Evolutionary conservation across 64 coral and sea anemone genomes (phyloP).

Genomic region (Stichodactyla helianthus): DNA sequence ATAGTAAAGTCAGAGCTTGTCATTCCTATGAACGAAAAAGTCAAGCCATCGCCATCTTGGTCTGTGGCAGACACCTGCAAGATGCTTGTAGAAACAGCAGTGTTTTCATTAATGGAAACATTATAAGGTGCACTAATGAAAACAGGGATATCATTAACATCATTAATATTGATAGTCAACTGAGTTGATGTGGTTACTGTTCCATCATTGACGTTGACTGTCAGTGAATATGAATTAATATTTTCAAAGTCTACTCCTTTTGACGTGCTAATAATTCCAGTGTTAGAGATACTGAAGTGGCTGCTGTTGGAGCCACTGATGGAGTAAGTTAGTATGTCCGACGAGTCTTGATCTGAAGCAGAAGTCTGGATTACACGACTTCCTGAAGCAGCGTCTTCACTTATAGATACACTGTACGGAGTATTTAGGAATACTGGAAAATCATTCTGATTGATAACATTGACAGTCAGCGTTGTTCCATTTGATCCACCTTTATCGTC

Average conservation of each 20-base stretch:
- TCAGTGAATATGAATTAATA: slow-evolving; percentile 41
- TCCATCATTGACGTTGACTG: slow-evolving; percentile 40
- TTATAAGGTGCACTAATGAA: slow-evolving; percentile 28
- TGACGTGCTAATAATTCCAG: slow-evolving; percentile 29
- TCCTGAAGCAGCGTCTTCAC: slow-evolving; percentile 33
- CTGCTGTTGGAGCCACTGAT: slow-evolving; percentile 23
- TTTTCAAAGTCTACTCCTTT: slow-evolving; percentile 30
- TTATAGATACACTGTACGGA: slow-evolving; percentile 27
- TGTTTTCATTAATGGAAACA: slow-evolving; percentile 30
- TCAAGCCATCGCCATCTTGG: slow-evolving; percentile 31
- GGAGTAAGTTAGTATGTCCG: slow-evolving; percentile 28
- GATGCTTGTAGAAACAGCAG: slow-evolving; percentile 11
- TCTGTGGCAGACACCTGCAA: slow-evolving; percentile 37
- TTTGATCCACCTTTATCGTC: slow-evolving; percentile 31
- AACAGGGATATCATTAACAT: slow-evolving; percentile 34
- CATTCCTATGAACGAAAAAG: slow-evolving; percentile 37
- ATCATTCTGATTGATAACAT: slow-evolving; percentile 32
- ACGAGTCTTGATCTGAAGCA: slow-evolving; percentile 28
- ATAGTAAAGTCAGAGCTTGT: slow-evolving; percentile 50
- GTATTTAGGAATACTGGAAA: not conserved
- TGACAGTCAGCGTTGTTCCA: slow-evolving; percentile 25
- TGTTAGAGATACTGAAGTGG: slow-evolving; percentile 39
- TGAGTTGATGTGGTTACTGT: slow-evolving; percentile 12
- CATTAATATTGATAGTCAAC: slow-evolving; percentile 27
- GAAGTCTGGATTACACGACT: slow-evolving; percentile 25